Percentiles rank a stretch among this genome's conserved stretches.
Conservation (phyloP, 2,113 vertebrate genomes). For the Ceyx melanurus region DNA sequence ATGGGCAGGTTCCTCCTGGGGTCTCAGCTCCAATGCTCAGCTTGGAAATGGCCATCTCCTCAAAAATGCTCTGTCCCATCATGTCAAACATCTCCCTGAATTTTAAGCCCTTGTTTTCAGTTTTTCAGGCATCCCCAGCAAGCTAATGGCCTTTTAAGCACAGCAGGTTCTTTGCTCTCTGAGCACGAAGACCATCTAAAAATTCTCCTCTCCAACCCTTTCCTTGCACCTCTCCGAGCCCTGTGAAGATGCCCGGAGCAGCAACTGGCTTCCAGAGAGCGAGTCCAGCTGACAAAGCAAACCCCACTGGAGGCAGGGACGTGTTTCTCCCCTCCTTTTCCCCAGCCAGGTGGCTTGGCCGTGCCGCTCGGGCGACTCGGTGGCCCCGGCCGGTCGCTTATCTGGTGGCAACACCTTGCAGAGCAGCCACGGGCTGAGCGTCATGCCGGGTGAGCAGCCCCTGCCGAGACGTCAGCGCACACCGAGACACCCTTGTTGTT, state of each 20-base stretch:
- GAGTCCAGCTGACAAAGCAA: neutral
- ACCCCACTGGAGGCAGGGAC: neutral
- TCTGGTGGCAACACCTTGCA: slow-evolving; percentile 23
- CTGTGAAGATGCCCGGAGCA: neutral
- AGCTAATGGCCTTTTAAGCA: neutral
- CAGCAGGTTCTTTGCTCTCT: neutral
- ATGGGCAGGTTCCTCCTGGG: fast-evolving
- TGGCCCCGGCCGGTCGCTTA: neutral
- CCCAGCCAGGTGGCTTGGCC: fast-evolving
- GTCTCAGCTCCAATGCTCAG: fast-evolving
- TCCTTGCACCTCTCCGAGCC: neutral
- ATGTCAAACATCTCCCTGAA: neutral
- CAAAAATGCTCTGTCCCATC: neutral
- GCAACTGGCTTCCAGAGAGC: fast-evolving
- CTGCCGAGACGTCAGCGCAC: fast-evolving
- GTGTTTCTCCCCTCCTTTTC: neutral
- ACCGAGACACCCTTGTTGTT: neutral
- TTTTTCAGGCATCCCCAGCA: neutral
- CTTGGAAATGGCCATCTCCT: fast-evolving
- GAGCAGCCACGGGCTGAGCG: neutral
- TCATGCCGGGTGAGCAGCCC: neutral
- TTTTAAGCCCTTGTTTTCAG: neutral
- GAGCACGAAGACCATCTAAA: neutral
- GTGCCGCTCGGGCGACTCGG: fast-evolving
- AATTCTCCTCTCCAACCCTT: neutral